A percentile compares a stretch with the other conserved stretches of the same genome.
phyloP scores from a whole-genome alignment of 1,140 invertebrate species.

The Oncopeltus fasciatus region DNA sequence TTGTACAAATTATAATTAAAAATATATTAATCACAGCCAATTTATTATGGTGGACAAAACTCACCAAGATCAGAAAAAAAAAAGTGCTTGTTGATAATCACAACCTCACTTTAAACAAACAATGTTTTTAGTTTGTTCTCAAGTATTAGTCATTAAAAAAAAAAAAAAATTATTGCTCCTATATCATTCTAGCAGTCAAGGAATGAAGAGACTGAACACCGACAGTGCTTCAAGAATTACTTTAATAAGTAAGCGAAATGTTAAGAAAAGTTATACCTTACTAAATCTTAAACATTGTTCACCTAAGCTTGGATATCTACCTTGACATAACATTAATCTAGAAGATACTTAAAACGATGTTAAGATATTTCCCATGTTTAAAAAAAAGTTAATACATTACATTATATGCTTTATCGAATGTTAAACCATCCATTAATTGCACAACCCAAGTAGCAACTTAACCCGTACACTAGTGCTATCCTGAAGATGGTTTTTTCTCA shows the following conservation, averaged over 20 bases:
- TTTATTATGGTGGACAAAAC: slow-evolving; percentile 4
- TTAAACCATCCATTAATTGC: slow-evolving; percentile 1
- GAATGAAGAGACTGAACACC: not conserved
- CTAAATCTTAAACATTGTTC: not conserved
- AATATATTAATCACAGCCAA: slow-evolving; percentile 9
- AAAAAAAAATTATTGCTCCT: slow-evolving; percentile 1
- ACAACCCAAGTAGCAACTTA: not conserved
- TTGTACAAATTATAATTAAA: slow-evolving; percentile 10
- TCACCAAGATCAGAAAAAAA: slow-evolving; percentile 1
- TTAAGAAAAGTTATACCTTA: not conserved
- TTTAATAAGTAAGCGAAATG: not conserved
- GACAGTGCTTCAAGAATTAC: not conserved
- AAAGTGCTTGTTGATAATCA: not conserved
- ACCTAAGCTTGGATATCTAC: not conserved
- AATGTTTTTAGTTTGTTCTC: not conserved
- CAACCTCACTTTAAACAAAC: slow-evolving; percentile 4
- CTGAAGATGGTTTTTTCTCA: no score
- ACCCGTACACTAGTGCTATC: not conserved
- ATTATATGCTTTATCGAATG: no score
- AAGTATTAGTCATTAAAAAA: not conserved
- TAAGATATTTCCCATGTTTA: no score
- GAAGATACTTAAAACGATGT: not conserved
- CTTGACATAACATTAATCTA: not conserved
- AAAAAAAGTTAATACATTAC: no score
- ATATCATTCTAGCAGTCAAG: not conserved